A percentile compares a stretch with the other conserved stretches of the same genome.
phyloP scores from a whole-genome alignment of 2,797 vertebrate genomes.

The Acanthis flammea region DNA sequence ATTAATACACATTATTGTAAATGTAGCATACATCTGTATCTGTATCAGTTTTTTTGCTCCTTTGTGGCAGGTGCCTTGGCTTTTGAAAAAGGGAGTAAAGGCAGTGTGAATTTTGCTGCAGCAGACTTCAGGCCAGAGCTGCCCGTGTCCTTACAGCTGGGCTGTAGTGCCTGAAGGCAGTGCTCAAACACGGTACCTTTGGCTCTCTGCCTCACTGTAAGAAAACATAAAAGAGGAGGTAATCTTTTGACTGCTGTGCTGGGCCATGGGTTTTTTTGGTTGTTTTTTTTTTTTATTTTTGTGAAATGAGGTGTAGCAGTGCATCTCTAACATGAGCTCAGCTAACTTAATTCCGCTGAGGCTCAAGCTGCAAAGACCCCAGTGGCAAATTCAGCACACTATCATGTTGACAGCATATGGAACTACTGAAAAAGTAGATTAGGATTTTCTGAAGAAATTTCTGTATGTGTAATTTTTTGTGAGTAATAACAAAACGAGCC shows the following conservation, averaged over 20 bases:
- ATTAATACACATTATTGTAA: not conserved
- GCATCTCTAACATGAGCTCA: not conserved
- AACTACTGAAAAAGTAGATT: not conserved
- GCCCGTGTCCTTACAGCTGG: rapidly evolving
- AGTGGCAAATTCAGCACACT: not conserved
- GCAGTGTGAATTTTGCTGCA: not conserved
- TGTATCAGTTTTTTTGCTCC: not conserved
- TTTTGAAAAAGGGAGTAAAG: not conserved
- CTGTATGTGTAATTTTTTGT: not conserved
- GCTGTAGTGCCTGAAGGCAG: not conserved
- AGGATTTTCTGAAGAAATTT: not conserved
- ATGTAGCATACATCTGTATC: not conserved
- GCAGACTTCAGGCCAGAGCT: not conserved
- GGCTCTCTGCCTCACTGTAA: not conserved
- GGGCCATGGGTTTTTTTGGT: not conserved
- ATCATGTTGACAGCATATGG: not conserved
- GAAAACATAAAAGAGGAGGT: not conserved
- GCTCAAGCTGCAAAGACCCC: not conserved
- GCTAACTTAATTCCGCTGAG: not conserved
- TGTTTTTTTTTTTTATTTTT: too few relatives aligned
- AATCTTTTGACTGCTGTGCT: not conserved
- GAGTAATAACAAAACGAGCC: not conserved
- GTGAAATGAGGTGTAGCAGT: not conserved
- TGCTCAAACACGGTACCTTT: not conserved
- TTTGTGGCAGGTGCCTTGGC: not conserved